Evolutionary conservation across 2,797 vertebrate species (phyloP), one percentile per base, ranked within the genome.

Genomic region (Miichthys miiuy): DNA sequence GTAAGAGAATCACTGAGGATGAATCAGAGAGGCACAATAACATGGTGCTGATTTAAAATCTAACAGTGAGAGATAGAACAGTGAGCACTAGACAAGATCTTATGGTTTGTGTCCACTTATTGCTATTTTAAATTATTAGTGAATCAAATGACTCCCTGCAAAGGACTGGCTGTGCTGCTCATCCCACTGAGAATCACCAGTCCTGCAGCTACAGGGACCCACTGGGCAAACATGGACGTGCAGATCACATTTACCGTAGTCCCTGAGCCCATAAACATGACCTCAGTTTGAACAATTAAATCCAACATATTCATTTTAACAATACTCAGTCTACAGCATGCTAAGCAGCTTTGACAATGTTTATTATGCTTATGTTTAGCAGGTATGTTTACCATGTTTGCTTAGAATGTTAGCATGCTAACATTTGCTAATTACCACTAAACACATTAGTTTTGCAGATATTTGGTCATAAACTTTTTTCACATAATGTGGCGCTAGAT

Each of bases 1-100:
- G 98, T 98, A 92, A 97, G 96, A 88, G 61, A 65, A 48, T 46
- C 1, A 27, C 34, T 51, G 13, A 16, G 17, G 25, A 23, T 8
- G 1, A 47, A 38, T 2, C 30, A 50, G 16, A 56, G 27, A 25
- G 34, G 48, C 17, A 41, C 38, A 65, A 6, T 23, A 58, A 55
- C 8, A 18, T 77, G 8, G 27, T 47, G 51, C 55, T 64, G 44
- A 48, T 25, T 64, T 20, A 21, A 38, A 63, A 62, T 38, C 7
- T 54, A 2, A 57, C 11, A 44, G 0, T 60, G 18, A 51, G 34
- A 52, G 17, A 9, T 48, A 25, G 50, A 66, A 1, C 6, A 41
- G 17, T 13, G 50, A 48, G 42, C n/a, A 25, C 27, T 55, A 23
- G 20, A 20, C 18, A 20, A 62, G 1, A 44, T 54, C 4, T 20